Evolutionary conservation across 1,140 invertebrate genomes (phyloP).

Genomic region (Euglossa dilemma): DNA sequence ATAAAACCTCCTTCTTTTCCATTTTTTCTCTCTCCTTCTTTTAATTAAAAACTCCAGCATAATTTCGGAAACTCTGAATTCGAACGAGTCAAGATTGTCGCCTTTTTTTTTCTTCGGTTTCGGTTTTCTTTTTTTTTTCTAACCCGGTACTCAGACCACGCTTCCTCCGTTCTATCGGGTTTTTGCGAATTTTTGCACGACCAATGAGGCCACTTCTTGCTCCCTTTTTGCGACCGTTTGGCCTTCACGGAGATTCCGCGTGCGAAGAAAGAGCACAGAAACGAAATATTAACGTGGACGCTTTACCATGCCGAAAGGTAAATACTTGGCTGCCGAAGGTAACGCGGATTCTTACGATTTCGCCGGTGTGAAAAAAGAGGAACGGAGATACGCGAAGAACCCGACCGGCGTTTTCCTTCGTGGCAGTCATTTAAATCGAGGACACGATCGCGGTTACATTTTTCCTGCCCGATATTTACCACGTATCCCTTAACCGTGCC

Average conservation of each 20-base stretch:
- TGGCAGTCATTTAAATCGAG: not conserved
- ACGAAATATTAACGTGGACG: not conserved
- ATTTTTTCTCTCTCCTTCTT: too few species aligned
- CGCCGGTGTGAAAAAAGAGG: too few species aligned
- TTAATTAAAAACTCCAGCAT: too few species aligned
- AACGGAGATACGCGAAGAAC: not conserved
- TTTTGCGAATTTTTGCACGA: constrained; percentile 53
- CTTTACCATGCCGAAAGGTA: not conserved
- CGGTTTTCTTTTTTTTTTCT: too few species aligned
- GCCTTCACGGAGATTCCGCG: not conserved
- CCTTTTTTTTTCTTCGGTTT: not conserved
- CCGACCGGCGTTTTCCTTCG: not conserved
- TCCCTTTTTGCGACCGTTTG: not conserved
- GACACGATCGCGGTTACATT: not conserved
- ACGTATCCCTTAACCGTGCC: not conserved
- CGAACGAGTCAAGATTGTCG: not conserved
- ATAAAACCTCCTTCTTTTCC: too few species aligned
- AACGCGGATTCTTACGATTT: too few species aligned
- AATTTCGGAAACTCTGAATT: not conserved
- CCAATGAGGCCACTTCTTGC: not conserved
- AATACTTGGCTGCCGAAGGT: too few species aligned
- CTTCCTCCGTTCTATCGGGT: constrained; percentile 42
- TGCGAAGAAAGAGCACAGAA: not conserved
- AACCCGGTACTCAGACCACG: too few species aligned
- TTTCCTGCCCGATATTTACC: not conserved